A percentile compares a stretch with the other conserved stretches of the same genome.
Conservation (phyloP, 1,140 invertebrate genomes). For the Manduca sexta region DNA sequence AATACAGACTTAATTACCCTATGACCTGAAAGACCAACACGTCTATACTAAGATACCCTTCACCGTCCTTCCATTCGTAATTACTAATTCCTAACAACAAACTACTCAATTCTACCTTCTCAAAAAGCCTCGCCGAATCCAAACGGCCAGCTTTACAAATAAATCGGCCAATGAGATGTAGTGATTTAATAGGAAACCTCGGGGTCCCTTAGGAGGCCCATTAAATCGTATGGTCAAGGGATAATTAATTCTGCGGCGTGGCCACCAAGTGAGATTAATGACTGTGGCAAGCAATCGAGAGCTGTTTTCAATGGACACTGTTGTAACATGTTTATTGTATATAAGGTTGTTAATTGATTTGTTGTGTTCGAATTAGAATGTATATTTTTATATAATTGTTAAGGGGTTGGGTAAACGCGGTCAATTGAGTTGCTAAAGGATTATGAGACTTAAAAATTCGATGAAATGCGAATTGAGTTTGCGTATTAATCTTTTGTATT, state of each 20-base stretch:
- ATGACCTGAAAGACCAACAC: too few relatives aligned
- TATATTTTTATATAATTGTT: too few relatives aligned
- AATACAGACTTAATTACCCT: too few relatives aligned
- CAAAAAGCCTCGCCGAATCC: not conserved
- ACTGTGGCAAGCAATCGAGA: constrained; percentile 44
- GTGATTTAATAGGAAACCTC: constrained; percentile 72
- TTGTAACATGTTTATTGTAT: constrained; percentile 39
- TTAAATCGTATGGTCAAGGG: constrained; percentile 72
- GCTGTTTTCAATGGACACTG: constrained; percentile 54
- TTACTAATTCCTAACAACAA: too few relatives aligned
- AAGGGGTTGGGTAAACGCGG: too few relatives aligned
- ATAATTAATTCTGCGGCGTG: constrained; percentile 69
- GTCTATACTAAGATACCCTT: too few relatives aligned
- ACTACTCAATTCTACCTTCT: not conserved
- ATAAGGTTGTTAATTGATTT: constrained; percentile 13
- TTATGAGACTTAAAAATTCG: too few relatives aligned
- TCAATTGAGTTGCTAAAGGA: too few relatives aligned
- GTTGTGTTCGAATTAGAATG: not conserved
- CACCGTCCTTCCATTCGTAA: too few relatives aligned
- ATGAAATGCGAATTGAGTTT: too few relatives aligned
- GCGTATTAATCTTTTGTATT: too few relatives aligned
- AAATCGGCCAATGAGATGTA: constrained; percentile 70
- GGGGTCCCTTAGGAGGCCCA: constrained; percentile 66
- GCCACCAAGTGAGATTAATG: constrained; percentile 69
- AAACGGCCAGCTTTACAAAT: constrained; percentile 43